These are phyloP conservation scores for Gobiocypris rarus DNA, from an alignment of 2,113 vertebrate species.

Conservation along the genomic window DNA sequence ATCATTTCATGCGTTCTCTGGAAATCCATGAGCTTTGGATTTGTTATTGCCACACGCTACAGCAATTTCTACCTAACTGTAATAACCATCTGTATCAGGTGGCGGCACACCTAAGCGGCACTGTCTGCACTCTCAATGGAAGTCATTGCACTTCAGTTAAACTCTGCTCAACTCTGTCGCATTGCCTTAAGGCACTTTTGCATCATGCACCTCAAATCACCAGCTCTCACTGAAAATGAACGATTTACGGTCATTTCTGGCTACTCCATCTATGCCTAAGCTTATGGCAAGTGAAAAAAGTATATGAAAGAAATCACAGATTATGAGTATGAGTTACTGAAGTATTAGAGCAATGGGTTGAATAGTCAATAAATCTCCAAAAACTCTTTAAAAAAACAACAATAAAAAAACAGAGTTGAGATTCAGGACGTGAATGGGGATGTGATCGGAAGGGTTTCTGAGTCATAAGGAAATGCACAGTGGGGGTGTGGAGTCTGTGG, in stretches of 20 bases:
- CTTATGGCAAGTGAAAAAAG: not conserved
- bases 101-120: not conserved
- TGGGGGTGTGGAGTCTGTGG: constrained; percentile 5
- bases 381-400: not conserved
- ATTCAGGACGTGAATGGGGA: not conserved
- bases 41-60: not conserved
- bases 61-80: not conserved
- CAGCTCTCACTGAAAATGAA: not conserved
- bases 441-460: not conserved
- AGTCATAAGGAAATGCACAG: not conserved
- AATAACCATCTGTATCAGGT: not conserved
- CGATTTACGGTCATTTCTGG: not conserved
- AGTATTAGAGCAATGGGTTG: not conserved
- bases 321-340: not conserved
- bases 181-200: not conserved
- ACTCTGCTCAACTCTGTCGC: constrained; percentile 1
- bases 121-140: not conserved
- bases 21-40: not conserved
- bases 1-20: not conserved
- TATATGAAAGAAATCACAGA: not conserved
- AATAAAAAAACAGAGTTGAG: not conserved
- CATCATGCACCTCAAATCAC: not conserved
- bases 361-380: not conserved
- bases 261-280: not conserved
- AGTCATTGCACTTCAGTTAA: not conserved